phyloP scores from a whole-genome alignment of 2,113 vertebrate species.

The Thermophis baileyi region DNA sequence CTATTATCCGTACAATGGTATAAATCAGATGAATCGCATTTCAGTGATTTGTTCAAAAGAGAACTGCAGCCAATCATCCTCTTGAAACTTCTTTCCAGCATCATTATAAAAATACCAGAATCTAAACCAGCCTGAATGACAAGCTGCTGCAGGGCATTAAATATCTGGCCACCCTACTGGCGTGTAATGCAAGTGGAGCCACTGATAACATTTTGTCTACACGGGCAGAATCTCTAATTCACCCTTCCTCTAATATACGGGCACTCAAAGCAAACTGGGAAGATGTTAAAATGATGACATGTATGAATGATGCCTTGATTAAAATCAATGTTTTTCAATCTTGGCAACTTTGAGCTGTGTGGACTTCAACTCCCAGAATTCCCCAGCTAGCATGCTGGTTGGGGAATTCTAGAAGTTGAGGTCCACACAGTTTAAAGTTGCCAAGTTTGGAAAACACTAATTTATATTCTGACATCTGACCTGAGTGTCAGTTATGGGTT shows the following conservation, averaged over 20 bases:
- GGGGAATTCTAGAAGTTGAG: background rate
- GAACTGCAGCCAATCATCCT: background rate
- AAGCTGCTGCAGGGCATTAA: background rate
- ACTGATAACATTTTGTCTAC: background rate
- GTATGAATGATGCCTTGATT: background rate
- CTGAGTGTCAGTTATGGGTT: background rate
- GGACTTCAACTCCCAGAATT: too few species aligned
- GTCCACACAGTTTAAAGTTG: background rate
- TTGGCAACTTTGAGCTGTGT: too few species aligned
- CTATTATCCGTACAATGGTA: background rate
- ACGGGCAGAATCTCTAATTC: background rate
- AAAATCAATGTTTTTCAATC: background rate
- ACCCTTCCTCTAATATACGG: background rate
- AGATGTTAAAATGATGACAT: background rate
- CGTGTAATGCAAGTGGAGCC: background rate
- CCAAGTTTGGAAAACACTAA: background rate
- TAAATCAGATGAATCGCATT: background rate
- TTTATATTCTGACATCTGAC: background rate
- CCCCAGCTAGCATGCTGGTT: background rate
- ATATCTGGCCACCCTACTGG: background rate
- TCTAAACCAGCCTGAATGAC: background rate
- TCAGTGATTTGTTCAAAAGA: background rate
- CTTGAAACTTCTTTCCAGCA: background rate
- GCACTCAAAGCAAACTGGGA: background rate
- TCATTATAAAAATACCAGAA: background rate